phyloP scores from a whole-genome alignment of 2,888 invertebrate species.

The Selenia dentaria region DNA sequence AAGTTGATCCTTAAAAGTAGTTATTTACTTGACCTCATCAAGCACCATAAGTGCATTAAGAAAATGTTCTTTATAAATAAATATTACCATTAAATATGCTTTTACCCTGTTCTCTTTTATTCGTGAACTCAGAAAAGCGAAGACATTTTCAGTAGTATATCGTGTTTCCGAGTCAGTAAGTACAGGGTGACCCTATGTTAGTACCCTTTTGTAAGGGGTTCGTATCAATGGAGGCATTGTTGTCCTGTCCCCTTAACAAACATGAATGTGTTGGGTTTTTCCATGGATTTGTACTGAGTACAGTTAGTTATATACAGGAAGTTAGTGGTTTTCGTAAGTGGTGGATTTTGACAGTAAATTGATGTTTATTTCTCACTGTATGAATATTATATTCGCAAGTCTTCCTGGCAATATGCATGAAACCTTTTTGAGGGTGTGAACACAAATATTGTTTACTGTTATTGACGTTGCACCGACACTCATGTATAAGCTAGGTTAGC shows the following conservation, averaged over 20 bases:
- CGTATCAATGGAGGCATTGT: slow-evolving; percentile 24
- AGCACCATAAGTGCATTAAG: too few relatives aligned
- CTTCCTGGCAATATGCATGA: too few relatives aligned
- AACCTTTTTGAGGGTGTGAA: too few relatives aligned
- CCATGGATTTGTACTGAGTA: slow-evolving; percentile 10
- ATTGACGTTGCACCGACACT: too few relatives aligned
- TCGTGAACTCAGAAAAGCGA: slow-evolving; percentile 12
- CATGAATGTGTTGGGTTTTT: slow-evolving; percentile 12
- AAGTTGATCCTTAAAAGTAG: too few relatives aligned
- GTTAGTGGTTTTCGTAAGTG: slow-evolving; percentile 1
- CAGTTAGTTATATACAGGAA: slow-evolving; percentile 1
- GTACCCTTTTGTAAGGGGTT: slow-evolving; percentile 14
- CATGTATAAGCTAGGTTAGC: too few relatives aligned
- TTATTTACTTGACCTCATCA: too few relatives aligned
- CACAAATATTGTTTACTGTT: too few relatives aligned
- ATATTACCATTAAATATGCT: too few relatives aligned
- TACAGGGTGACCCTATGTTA: slow-evolving; percentile 23
- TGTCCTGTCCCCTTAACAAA: slow-evolving; percentile 21
- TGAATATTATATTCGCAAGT: too few relatives aligned
- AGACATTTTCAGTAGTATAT: slow-evolving; percentile 6
- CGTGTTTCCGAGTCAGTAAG: slow-evolving; percentile 23
- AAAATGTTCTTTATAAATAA: too few relatives aligned
- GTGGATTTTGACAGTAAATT: neutral
- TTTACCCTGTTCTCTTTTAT: neutral
- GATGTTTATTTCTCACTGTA: neutral